Percentiles rank a stretch among this genome's conserved stretches.
These are phyloP conservation scores for Hybognathus amarus DNA, from an alignment of 2,797 vertebrate genomes.

Conservation along the genomic window DNA sequence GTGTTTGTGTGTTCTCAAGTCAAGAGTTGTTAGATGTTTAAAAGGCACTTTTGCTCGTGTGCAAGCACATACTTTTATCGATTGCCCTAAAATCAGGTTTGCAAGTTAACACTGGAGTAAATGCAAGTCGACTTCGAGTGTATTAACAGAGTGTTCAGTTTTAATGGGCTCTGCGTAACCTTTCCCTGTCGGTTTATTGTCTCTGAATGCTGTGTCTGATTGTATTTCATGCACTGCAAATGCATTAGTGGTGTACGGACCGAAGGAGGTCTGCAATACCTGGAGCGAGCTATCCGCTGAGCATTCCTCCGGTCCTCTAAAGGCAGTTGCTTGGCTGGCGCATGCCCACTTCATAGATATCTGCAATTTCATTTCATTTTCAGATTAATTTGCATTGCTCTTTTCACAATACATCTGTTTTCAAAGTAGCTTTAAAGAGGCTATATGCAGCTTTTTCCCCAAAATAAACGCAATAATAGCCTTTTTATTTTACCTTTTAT, in stretches of 20 bases:
- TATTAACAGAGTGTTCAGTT: slow-evolving; percentile 78
- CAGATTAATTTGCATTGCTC: not conserved
- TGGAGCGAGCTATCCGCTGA: slow-evolving; percentile 2
- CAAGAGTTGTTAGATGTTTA: slow-evolving; percentile 47
- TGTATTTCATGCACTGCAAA: slow-evolving; percentile 68
- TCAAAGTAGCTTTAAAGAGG: not conserved
- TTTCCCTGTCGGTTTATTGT: slow-evolving; percentile 66
- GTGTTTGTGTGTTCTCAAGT: slow-evolving; percentile 46
- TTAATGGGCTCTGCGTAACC: slow-evolving; percentile 71
- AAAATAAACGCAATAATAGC: too few relatives aligned
- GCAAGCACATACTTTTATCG: slow-evolving; percentile 64
- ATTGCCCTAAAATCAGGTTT: slow-evolving; percentile 76
- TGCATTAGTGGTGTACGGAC: slow-evolving; percentile 64
- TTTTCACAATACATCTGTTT: not conserved
- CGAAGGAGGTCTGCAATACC: slow-evolving; percentile 8
- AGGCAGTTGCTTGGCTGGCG: not conserved
- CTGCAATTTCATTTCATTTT: not conserved
- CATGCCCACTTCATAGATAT: not conserved
- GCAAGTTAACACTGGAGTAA: slow-evolving; percentile 66
- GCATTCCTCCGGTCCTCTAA: not conserved
- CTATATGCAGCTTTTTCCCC: too few relatives aligned
- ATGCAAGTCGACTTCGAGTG: slow-evolving; percentile 69
- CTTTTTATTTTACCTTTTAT: too few relatives aligned
- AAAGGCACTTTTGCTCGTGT: slow-evolving; percentile 40
- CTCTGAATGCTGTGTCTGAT: slow-evolving; percentile 69